Base-by-base conservation (phyloP, 2,113 vertebrate genomes). In the Phaetusa simplex region DNA sequence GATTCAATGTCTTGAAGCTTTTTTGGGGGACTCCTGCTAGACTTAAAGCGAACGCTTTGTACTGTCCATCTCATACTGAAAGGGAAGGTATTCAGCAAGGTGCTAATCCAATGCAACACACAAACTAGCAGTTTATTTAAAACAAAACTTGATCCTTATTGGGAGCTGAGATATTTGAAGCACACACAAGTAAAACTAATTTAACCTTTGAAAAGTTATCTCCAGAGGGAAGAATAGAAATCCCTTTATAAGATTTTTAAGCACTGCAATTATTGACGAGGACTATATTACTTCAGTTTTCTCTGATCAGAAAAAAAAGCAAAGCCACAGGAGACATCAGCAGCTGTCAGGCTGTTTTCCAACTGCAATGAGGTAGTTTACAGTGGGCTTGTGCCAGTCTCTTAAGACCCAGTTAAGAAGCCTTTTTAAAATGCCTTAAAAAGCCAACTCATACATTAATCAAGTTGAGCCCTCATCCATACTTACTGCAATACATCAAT, bases 381-480 rank as follows among this genome's bases (percentile, higher is more conserved):
- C 97, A 97, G 98, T 97, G 93, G 97, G 98, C 95, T 97, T 98
- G 97, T 95, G 96, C 97, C 98, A 98, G 97, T 98, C 98, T 99
- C 98, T 98, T 97, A 98, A 98, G 98, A 98, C 98, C 98, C 98
- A 98, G 98, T 99, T 98, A 99, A 98, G 98, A 98, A 98, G 98
- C 96, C 98, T 98, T 98, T 98, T 99, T 98, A 98, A 99, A 98
- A 98, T 97, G 98, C 98, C 98, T 98, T 96, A 98, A 98, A 98
- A 98, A 98, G 98, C 98, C 98, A 98, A 98, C 97, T 98, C 98
- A 98, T 98, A 98, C 98, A 99, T 99, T 99, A 99, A 99, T 99
- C 99, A 99, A 98, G 95, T 98, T 95, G 97, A 97, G 94, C 95
- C 98, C 97, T 98, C 97, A 98, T 98, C 98, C 98, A 98, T 98